These are phyloP conservation scores for Gasteruption jaculator DNA, from an alignment of 2,888 invertebrate species.

Conservation along the genomic window DNA sequence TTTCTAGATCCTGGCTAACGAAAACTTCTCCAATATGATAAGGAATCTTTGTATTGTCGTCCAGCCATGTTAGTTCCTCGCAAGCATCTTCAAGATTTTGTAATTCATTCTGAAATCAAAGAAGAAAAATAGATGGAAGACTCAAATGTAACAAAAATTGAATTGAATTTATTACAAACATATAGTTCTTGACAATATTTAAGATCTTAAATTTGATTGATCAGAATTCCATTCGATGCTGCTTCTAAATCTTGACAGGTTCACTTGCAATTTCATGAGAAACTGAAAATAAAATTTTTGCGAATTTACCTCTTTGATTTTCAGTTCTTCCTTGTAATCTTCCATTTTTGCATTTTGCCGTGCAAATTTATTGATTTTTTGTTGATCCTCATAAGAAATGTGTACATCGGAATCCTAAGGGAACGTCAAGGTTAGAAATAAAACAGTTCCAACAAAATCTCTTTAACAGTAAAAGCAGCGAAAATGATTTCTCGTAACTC, in stretches of 20 bases:
- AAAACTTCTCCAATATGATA: slow-evolving; percentile 89
- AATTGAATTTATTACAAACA: not conserved
- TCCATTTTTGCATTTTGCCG: slow-evolving; percentile 88
- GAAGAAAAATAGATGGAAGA: slow-evolving; percentile 13
- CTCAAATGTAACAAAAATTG: not conserved
- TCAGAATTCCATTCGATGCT: no score
- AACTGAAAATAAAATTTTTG: no score
- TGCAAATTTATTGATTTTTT: slow-evolving; percentile 96
- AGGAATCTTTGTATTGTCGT: slow-evolving; percentile 72
- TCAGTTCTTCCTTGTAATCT: slow-evolving; percentile 83
- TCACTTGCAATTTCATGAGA: slow-evolving; percentile 36
- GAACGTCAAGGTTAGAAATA: no score
- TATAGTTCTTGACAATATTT: no score
- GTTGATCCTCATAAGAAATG: slow-evolving; percentile 94
- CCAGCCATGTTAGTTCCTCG: slow-evolving; percentile 78
- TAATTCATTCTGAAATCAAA: slow-evolving; percentile 67
- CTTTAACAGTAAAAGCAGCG: slow-evolving; percentile 9
- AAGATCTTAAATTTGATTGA: not conserved
- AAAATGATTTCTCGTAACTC: slow-evolving; percentile 36
- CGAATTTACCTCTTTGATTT: slow-evolving; percentile 66
- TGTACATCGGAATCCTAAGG: slow-evolving; percentile 89
- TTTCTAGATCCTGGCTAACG: slow-evolving; percentile 71
- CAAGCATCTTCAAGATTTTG: slow-evolving; percentile 91
- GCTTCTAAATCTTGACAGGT: slow-evolving; percentile 15
- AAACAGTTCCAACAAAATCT: slow-evolving; percentile 10